Base-by-base conservation (phyloP, 1,140 invertebrate species). In the Bombus soroeensis region DNA sequence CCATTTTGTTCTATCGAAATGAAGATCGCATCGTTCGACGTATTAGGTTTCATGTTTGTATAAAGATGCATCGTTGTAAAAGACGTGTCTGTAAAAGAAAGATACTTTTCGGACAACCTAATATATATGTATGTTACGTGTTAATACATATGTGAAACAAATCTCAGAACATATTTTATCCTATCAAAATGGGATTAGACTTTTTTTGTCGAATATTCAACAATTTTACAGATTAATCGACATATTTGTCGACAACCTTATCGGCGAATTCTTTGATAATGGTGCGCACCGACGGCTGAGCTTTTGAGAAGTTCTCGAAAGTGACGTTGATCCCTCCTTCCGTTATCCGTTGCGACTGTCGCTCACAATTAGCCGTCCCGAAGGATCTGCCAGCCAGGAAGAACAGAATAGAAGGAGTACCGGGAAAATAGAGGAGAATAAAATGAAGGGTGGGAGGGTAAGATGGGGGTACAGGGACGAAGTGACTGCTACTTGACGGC, bases 291-390 rank as follows among this genome's bases (percentile, higher is more conserved):
- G 79, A 82, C 89, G 87, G 81, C 87, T 74, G 39, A 68, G 80
- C 86, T 90, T 92, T 85, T 87, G 83, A 92, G 92, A 92, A 93
- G 87, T 91, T 91, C 88, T 89, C 88, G 88, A 91, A 91, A 92
- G 87, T 88, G 87, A 93, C 92, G 91, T 93, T 93, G 92, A 92
- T 91, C 91, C 90, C 88, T 90, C 90, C 57, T 90, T 82, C 85
- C 83, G 84, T 88, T 89, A 87, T 88, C 87, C 90, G 90, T 90
- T 92, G 90, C 89, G 92, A 93, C 92, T 93, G 93, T 93, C 93
- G 92, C 92, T 93, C 93, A 93, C 93, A 93, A 93, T 93, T 93
- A 93, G 90, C 92, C 90, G 88, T 93, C 93, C 92, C 92, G 85
- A 87, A 90, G 91, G 91, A 91, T 91, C 88, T 90, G 83, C 88